Conservation (phyloP, 2,113 vertebrate species). For the Butorides virescens region DNA sequence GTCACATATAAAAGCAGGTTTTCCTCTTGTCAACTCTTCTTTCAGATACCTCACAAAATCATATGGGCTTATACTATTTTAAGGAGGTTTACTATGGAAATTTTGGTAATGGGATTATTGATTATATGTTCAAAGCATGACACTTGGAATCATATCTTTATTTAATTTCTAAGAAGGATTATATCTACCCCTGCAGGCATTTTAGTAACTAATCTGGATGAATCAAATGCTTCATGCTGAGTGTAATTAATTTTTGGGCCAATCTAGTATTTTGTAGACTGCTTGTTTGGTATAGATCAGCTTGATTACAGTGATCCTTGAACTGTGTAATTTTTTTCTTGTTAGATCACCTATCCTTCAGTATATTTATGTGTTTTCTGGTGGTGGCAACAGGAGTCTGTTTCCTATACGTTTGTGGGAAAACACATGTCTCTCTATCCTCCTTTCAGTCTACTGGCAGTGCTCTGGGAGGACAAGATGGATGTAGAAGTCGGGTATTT, state of each 20-base stretch:
- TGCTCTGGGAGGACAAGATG: background rate
- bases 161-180: slow-evolving; percentile 52
- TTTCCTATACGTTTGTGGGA: background rate
- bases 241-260: slow-evolving; percentile 66
- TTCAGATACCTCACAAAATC: slow-evolving; percentile 29
- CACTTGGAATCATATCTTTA: slow-evolving; percentile 30
- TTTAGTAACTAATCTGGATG: slow-evolving; percentile 39
- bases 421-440: background rate
- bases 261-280: slow-evolving; percentile 11
- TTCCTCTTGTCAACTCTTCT: background rate
- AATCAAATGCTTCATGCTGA: slow-evolving; percentile 42
- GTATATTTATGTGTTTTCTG: background rate
- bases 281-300: slow-evolving; percentile 14
- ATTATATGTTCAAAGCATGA: slow-evolving; percentile 51
- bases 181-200: background rate
- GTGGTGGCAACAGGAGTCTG: background rate
- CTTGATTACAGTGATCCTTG: background rate
- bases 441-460: background rate
- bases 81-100: slow-evolving; percentile 45
- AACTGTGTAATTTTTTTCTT: background rate
- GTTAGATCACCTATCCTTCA: background rate
- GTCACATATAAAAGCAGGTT: background rate
- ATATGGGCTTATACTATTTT: slow-evolving; percentile 10
- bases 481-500: background rate
- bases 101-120: slow-evolving; percentile 60